Evolutionary conservation across 1,140 invertebrate species (phyloP).

Genomic region (Pogonus chalceus): DNA sequence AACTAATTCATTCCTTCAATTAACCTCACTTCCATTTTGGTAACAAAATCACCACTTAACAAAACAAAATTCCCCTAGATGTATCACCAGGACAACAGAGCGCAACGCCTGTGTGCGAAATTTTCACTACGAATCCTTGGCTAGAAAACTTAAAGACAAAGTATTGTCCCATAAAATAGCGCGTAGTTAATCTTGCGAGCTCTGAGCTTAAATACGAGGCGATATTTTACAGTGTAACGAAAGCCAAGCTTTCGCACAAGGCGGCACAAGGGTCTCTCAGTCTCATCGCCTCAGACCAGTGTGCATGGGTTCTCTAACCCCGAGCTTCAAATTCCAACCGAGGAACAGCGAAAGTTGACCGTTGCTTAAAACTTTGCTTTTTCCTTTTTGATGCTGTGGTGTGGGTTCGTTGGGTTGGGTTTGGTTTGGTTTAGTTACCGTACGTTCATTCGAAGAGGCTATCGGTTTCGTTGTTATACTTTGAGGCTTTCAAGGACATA

Average conservation of each 20-base stretch:
- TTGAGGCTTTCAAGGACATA: too few relatives aligned
- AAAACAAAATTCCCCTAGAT: not conserved
- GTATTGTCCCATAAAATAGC: not conserved
- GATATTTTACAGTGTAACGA: conserved; percentile 7
- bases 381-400: not conserved
- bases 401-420: too few relatives aligned
- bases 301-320: not conserved
- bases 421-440: too few relatives aligned
- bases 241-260: conserved; percentile 3
- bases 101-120: not conserved
- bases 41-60: not conserved
- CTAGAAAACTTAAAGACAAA: not conserved
- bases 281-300: not conserved
- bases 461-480: too few relatives aligned
- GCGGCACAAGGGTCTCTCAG: not conserved
- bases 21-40: not conserved
- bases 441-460: too few relatives aligned
- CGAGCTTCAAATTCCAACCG: not conserved
- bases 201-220: conserved; percentile 2
- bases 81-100: too few relatives aligned
- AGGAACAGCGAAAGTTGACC: not conserved
- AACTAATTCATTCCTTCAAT: not conserved
- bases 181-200: conserved; percentile 3
- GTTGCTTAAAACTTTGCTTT: not conserved
- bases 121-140: not conserved